Conservation (phyloP, 2,797 vertebrate genomes). For the Loriculus beryllinus region DNA sequence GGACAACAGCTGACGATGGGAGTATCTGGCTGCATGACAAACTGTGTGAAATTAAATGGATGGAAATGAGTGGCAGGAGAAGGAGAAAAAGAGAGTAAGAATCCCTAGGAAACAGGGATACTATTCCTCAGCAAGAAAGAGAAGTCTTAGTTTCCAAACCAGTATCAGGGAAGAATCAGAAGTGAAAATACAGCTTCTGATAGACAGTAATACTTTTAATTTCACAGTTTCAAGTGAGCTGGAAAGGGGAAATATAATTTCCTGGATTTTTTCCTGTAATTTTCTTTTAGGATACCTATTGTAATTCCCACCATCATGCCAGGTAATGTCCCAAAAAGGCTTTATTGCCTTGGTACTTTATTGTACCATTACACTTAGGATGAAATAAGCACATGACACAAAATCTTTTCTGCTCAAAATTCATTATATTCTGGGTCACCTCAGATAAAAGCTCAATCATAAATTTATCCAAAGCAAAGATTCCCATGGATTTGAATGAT, state of each 20-base stretch:
- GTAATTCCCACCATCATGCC: neutral
- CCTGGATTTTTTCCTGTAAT: accelerated
- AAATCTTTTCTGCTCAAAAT: neutral
- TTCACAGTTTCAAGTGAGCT: neutral
- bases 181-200: neutral
- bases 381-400: neutral
- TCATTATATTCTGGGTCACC: neutral
- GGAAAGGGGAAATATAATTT: neutral
- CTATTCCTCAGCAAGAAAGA: neutral
- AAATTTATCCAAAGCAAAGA: neutral
- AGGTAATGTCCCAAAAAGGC: neutral
- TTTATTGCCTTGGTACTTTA: neutral
- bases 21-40: neutral
- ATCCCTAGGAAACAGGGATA: neutral
- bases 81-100: neutral
- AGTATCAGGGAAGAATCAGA: neutral
- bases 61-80: neutral
- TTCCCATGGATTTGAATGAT: neutral
- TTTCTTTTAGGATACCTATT: neutral
- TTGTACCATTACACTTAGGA: neutral
- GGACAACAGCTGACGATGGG: neutral
- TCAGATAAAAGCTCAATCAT: neutral
- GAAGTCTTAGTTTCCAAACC: neutral
- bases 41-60: neutral
- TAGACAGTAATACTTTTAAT: neutral